A percentile compares a stretch with the other conserved stretches of the same genome.
Evolutionary conservation across 2,797 vertebrate species (phyloP).

Genomic region (Helicolenus hilgendorfi): DNA sequence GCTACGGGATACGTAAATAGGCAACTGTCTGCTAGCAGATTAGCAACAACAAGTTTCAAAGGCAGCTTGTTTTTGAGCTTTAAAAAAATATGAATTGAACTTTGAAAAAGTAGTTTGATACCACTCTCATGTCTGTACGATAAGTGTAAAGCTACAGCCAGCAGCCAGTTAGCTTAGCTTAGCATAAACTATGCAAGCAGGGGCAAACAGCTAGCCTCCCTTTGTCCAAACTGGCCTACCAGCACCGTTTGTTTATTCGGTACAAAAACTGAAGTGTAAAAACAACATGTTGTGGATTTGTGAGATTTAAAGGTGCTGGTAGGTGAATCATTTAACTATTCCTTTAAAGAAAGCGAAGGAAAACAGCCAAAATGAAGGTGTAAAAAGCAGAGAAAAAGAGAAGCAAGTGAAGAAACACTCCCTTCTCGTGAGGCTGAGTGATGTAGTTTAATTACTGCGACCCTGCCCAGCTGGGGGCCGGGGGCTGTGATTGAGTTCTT

Average conservation of each 20-base stretch:
- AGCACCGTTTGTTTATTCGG: background rate
- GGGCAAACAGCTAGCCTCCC: background rate
- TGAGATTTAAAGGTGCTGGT: background rate
- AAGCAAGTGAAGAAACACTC: constrained; percentile 2
- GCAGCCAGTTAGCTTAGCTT: background rate
- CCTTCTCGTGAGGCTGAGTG: constrained; percentile 47
- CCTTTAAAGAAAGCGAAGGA: background rate
- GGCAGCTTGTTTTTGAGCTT: background rate
- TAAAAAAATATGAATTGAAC: background rate
- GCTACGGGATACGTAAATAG: background rate
- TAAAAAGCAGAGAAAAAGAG: background rate
- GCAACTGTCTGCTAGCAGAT: background rate
- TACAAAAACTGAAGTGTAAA: background rate
- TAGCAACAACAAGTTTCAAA: background rate
- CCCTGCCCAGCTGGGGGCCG: constrained; percentile 67
- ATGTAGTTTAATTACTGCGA: constrained; percentile 81
- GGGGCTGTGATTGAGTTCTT: constrained; percentile 82
- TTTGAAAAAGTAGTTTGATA: background rate
- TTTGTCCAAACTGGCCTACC: background rate
- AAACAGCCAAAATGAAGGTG: background rate
- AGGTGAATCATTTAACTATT: background rate
- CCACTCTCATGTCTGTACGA: background rate
- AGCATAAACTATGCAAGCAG: background rate
- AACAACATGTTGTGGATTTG: background rate
- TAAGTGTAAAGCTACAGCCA: background rate